phyloP scores from a whole-genome alignment of 2,888 invertebrate genomes.

The Agriopis marginaria region DNA sequence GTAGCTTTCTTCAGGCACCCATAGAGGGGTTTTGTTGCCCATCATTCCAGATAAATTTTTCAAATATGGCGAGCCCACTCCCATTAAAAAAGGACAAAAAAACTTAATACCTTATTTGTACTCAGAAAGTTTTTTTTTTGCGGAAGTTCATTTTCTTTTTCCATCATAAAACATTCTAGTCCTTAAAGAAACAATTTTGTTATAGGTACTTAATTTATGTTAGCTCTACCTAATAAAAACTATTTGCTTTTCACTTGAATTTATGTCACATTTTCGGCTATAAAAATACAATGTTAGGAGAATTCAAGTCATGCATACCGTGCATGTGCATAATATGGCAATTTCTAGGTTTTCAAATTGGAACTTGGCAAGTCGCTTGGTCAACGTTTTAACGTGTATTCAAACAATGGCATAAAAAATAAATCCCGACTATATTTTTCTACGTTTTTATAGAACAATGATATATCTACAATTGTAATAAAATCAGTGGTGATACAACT shows the following conservation, averaged over 20 bases:
- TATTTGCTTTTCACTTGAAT: background rate
- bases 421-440: background rate
- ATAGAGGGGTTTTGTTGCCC: too few species aligned
- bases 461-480: too few species aligned
- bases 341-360: background rate
- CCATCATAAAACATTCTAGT: too few species aligned
- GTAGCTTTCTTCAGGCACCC: too few species aligned
- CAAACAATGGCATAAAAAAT: too few species aligned
- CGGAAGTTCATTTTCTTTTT: too few species aligned
- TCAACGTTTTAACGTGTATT: background rate
- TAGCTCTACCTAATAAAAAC: background rate
- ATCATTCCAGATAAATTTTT: too few species aligned
- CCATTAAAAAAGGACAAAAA: too few species aligned
- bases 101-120: too few species aligned
- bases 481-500: too few species aligned
- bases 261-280: slow-evolving; percentile 4
- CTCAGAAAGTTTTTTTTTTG: too few species aligned
- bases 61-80: too few species aligned
- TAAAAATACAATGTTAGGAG: slow-evolving; percentile 6
- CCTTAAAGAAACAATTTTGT: background rate
- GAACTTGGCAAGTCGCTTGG: background rate
- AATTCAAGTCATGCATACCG: slow-evolving; percentile 3
- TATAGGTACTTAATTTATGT: background rate
- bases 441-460: background rate
- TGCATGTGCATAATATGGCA: slow-evolving; percentile 1